These are phyloP conservation scores for Stenopsyche tienmushanensis DNA, from an alignment of 1,140 invertebrate genomes.

Conservation along the genomic window DNA sequence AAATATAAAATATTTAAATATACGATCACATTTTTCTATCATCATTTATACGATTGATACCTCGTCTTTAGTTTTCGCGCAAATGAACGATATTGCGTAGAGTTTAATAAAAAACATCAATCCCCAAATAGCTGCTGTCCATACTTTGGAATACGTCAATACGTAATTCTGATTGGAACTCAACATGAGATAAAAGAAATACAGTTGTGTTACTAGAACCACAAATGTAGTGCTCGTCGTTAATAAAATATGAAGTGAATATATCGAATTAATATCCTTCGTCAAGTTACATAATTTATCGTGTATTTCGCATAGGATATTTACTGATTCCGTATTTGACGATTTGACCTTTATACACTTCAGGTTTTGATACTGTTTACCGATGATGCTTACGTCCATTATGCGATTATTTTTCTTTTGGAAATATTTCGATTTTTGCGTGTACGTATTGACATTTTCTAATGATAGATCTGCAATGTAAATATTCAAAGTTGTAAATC, in stretches of 20 bases:
- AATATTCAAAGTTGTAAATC: conserved; percentile 17
- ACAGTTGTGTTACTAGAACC: conserved; percentile 31
- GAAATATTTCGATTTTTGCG: not conserved
- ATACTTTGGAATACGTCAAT: conserved; percentile 9
- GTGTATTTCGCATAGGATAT: conserved; percentile 31
- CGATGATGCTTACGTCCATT: not conserved
- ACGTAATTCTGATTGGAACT: conserved; percentile 9
- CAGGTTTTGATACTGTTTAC: not conserved
- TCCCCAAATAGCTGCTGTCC: conserved; percentile 9
- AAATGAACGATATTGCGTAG: conserved; percentile 3
- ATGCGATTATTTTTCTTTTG: conserved; percentile 6
- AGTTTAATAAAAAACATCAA: conserved; percentile 2
- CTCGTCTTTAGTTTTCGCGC: conserved; percentile 20
- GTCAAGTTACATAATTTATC: conserved; percentile 29
- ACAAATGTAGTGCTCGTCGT: conserved; percentile 27
- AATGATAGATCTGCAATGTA: conserved; percentile 14
- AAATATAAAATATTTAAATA: conserved; percentile 4
- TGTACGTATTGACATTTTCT: not conserved
- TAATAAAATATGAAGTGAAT: conserved; percentile 31
- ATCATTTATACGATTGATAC: not conserved
- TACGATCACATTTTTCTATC: not conserved
- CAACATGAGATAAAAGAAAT: conserved; percentile 33
- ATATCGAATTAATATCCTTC: conserved; percentile 25
- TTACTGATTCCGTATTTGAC: conserved; percentile 6
- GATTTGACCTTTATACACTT: conserved; percentile 14